Evolutionary conservation across 92 coral and sea anemone genomes (phyloP), one percentile per base, ranked within the genome.

Genomic region (Zoanthus sansibaricus): DNA sequence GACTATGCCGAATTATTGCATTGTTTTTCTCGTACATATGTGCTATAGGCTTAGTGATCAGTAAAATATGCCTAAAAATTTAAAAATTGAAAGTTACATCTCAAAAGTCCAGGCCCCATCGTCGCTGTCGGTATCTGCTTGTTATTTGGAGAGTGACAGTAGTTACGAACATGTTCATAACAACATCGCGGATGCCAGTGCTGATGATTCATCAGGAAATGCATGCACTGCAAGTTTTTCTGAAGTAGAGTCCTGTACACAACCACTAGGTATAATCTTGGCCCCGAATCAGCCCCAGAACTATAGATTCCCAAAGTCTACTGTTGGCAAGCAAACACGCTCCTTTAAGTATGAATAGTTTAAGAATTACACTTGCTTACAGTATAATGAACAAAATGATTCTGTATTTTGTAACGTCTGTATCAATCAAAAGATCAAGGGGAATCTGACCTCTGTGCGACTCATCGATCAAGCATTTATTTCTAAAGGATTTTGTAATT

Each of bases 301-400:
- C 8, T 52, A 52, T 52, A 52, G 59, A 52, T 52, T 52, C 59
- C 59, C 59, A 52, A 52, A 52, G 78, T 73, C 78, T 73, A 73
- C 78, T n/a, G 46, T 73, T 31, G 78, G 78, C 18, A 20, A 73
- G 45, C 31, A 73, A 73, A 73, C 47, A 3, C 49, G 45, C 30
- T n/a, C 12, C 46, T 73, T 73, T 73, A 73, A 51, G 45, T 73
- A n/a, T 73, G 46, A 73, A 73, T 73, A 13, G 78, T 25, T 73
- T 73, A 73, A 73, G 45, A 31, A 73, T 1, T 31, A 73, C 14
- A 18, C 45, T n/a, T 31, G 78, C 51, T 31, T 73, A 73, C 78
- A 73, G 25, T 73, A 73, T 73, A 73, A 73, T 6, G 78, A 73
- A 73, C 78, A 73, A 31, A 73, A 73, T 51, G 78, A 73, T 30